Base-by-base conservation (phyloP, 2,888 invertebrate species). In the Dendrolimus houi region DNA sequence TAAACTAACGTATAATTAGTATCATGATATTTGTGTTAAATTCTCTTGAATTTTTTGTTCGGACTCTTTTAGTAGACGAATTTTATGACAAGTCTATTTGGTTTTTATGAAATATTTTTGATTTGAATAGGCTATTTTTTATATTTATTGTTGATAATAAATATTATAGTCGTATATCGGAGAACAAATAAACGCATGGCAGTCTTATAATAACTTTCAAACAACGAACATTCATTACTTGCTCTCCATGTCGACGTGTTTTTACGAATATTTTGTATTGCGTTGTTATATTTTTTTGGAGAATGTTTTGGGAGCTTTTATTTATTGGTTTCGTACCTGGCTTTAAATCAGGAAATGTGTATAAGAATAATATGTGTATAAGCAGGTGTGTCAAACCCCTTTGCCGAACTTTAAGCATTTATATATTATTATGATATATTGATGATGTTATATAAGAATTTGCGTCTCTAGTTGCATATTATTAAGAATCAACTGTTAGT, bases 1-100 rank as follows among this genome's bases (percentile, higher is more conserved):
- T 88, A 88, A 88, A 86, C 82, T 81, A 78, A 82, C 81, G 79
- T 80, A 86, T 87, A 86, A 88, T 88, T 88, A 87, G 81, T 82
- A 77, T 70, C 75, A 77, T 79, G 79, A 84, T 85, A 82, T 83
- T 81, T 81, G 76, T 82, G 76, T 83, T 77, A 73, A 75, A 72
- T 71, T 71, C 71, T 67, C 68, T 66, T 63, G 66, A 67, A 69
- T 65, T 64, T 69, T 64, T 67, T 66, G 64, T 60, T 60, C 62
- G 42, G 42, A 1, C 8, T 47, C 47, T 47, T 47, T 47, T 47
- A 10, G 47, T 47, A 47, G 47, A 12, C 47, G 47, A 12, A 12
- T 47, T 47, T 47, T 47, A 47, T 47, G 47, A 47, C 47, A 47
- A 9, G 47, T 61, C 53, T 59, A 47, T 9, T 47, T 29, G 29